Evolutionary conservation across 2,888 invertebrate species (phyloP), one percentile per base, ranked within the genome.

Genomic region (Graphium colonna): DNA sequence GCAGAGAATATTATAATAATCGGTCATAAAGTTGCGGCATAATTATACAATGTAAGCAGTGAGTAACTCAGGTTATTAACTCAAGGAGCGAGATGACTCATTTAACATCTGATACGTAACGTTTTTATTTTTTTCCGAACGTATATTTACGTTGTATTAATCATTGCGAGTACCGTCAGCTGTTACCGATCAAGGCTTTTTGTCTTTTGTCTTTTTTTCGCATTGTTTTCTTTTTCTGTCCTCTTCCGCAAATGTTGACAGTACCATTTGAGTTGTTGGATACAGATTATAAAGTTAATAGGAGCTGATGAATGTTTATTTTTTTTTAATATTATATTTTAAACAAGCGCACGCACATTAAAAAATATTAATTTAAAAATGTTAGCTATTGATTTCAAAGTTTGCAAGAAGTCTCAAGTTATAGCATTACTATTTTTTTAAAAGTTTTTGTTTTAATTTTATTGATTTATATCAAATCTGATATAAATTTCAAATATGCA

Each of bases 11-110:
- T n/a, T n/a, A n/a, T n/a, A n/a, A n/a, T n/a, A n/a, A n/a, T n/a
- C n/a, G n/a, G n/a, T n/a, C n/a, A n/a, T 53, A 44, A 49, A 49
- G 40, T 54, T 44, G 60, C 57, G 44, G 58, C 57, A 55, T 51
- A 56, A 60, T 61, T 58, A 60, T 55, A 60, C 57, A 60, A 59
- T 56, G 56, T 54, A 54, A 58, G 42, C 55, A 52, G 52, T 60
- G 61, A 63, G 61, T 57, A 59, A 64, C 54, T 56, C 62, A 62
- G 64, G 65, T 64, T 67, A 65, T 58, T 61, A 62, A 60, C 60
- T 60, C 55, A 55, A 54, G 53, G 60, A 61, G 51, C 55, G 51
- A 55, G 33, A 28, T 55, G 45, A 45, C 41, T 50, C 54, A 54
- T 50, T 38, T 13, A 43, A 49, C 56, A 58, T 53, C 60, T 60